phyloP scores from a whole-genome alignment of 1,140 invertebrate species.

The Probaryconus sp. region DNA sequence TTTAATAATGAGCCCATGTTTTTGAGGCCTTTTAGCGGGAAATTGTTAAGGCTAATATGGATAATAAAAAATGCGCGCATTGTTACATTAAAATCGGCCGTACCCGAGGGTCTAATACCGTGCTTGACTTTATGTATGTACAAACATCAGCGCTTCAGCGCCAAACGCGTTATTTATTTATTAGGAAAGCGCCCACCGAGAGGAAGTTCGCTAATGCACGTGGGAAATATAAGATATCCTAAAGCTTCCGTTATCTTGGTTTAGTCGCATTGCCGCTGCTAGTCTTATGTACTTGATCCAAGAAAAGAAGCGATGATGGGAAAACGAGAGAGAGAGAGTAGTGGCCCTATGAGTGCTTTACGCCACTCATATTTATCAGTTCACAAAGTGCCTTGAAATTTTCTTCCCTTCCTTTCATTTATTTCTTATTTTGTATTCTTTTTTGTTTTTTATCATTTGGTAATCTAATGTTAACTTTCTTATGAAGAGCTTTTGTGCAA shows the following conservation, averaged over 20 bases:
- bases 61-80: conserved; percentile 19
- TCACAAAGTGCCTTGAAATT: too few species aligned
- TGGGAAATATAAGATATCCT: conserved; percentile 61
- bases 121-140: conserved; percentile 38
- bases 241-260: conserved; percentile 23
- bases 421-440: too few species aligned
- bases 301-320: too few species aligned
- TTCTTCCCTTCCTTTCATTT: too few species aligned
- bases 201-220: conserved; percentile 64
- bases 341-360: too few species aligned
- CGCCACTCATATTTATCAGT: too few species aligned
- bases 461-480: too few species aligned
- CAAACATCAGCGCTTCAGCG: conserved; percentile 54
- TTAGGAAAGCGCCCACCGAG: conserved; percentile 51
- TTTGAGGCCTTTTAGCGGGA: neutral
- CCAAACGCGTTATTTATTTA: conserved; percentile 64
- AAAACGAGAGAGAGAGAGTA: too few species aligned
- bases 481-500: too few species aligned
- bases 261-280: neutral
- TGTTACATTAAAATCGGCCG: conserved; percentile 28
- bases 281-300: conserved; percentile 1
- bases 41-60: neutral
- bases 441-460: too few species aligned
- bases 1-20: too few species aligned
- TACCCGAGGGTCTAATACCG: conserved; percentile 27